phyloP scores from a whole-genome alignment of 2,888 invertebrate genomes.

The Neria commutata region DNA sequence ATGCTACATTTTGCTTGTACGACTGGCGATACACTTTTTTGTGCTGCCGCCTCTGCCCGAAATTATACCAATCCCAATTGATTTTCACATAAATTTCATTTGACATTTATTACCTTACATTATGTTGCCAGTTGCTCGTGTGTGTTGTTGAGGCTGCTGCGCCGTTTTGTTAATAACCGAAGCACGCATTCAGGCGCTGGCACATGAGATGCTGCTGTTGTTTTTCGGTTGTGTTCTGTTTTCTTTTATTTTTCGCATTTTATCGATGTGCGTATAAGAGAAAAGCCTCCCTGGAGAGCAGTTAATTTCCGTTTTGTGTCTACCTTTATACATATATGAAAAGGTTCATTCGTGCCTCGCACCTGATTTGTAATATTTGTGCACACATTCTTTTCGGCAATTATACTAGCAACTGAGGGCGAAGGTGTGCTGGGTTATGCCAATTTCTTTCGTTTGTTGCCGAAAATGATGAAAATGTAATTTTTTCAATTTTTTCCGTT shows the following conservation, averaged over 20 bases:
- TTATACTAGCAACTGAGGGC: no score
- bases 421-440: no score
- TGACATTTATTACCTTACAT: constrained; percentile 27
- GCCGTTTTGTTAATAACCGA: background rate
- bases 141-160: background rate
- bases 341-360: no score
- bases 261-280: background rate
- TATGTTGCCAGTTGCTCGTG: constrained; percentile 31
- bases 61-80: constrained; percentile 44
- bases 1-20: constrained; percentile 10
- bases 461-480: no score
- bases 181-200: background rate
- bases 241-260: background rate
- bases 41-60: no score
- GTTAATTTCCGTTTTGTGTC: constrained; percentile 8
- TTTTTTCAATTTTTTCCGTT: no score
- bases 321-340: no score
- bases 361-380: no score
- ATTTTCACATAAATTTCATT: constrained; percentile 43
- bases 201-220: background rate
- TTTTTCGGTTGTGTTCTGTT: background rate
- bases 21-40: no score
- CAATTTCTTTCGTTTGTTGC: no score
- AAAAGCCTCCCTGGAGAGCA: background rate
- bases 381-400: no score